Conservation (phyloP, 1,140 invertebrate species). For the Drosophila murphyi region DNA sequence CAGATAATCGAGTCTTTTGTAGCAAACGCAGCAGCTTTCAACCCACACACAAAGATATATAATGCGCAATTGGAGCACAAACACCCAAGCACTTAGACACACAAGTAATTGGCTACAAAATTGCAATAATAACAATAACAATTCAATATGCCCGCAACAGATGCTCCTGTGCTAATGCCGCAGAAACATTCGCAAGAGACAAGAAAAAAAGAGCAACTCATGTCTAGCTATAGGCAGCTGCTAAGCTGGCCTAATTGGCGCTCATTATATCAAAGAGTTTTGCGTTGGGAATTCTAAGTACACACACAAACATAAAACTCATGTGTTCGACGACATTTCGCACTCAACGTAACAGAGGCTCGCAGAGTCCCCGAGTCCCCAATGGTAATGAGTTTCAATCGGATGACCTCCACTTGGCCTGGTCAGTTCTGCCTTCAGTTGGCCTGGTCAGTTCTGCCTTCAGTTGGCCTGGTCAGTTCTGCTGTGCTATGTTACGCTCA, state of each 20-base stretch:
- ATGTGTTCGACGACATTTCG: slow-evolving; percentile 37
- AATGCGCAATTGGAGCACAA: slow-evolving; percentile 13
- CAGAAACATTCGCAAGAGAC: not conserved
- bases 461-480: slow-evolving; percentile 5
- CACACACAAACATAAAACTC: slow-evolving; percentile 49
- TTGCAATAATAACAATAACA: slow-evolving; percentile 81
- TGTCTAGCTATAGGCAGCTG: slow-evolving; percentile 9
- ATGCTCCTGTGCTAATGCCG: slow-evolving; percentile 49
- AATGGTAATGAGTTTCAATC: slow-evolving; percentile 59
- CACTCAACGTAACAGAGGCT: slow-evolving; percentile 2
- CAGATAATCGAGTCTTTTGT: slow-evolving; percentile 29
- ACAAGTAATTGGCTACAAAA: slow-evolving; percentile 79
- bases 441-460: not conserved
- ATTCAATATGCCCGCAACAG: slow-evolving; percentile 78
- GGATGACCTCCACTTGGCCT: slow-evolving; percentile 22
- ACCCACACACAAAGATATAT: slow-evolving; percentile 27
- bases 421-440: not conserved
- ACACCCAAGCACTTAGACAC: slow-evolving; percentile 46
- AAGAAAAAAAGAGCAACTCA: not conserved
- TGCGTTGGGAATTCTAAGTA: slow-evolving; percentile 71
- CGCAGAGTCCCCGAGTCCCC: not conserved
- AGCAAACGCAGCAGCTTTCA: slow-evolving; percentile 17
- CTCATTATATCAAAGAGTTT: slow-evolving; percentile 80
- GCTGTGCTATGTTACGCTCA: not conserved
- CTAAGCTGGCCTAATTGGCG: slow-evolving; percentile 72